Evolutionary conservation across 2,113 vertebrate genomes (phyloP).

Genomic region (Ictidomys tridecemlineatus): DNA sequence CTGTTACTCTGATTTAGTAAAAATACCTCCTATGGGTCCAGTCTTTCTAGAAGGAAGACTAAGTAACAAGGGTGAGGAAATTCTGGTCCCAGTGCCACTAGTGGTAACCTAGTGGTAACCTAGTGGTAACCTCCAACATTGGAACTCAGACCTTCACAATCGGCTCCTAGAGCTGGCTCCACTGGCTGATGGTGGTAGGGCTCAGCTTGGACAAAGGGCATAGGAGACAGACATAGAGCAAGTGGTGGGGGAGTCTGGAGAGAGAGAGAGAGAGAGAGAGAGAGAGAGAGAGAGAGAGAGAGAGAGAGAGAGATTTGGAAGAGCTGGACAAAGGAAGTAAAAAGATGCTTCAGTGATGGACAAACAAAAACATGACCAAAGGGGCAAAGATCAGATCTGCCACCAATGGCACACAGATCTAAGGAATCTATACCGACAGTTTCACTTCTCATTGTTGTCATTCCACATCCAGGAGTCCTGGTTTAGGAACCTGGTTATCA

Average conservation of each 20-base stretch:
- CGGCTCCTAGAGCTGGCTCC: not conserved
- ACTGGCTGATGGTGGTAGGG: not conserved
- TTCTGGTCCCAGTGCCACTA: not conserved
- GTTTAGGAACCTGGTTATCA: not conserved
- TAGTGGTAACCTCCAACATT: not conserved
- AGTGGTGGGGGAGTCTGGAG: slow-evolving; percentile 41
- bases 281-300: no score
- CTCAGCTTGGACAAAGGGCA: not conserved
- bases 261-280: not conserved
- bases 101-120: not conserved
- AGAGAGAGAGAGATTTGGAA: not conserved
- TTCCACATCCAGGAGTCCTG: not conserved
- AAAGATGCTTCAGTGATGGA: not conserved
- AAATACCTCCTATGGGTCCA: not conserved
- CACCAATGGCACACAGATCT: not conserved
- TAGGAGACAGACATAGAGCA: not conserved
- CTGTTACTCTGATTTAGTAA: not conserved
- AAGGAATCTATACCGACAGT: not conserved
- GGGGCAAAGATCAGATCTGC: not conserved
- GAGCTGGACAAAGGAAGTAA: not conserved
- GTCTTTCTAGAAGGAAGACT: not conserved
- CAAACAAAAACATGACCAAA: not conserved
- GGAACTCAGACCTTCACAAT: not conserved
- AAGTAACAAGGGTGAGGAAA: not conserved
- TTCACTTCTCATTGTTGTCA: not conserved